Evolutionary conservation across 1,140 invertebrate genomes (phyloP), one percentile per base, ranked within the genome.

Genomic region (Tetramorium alpestre): DNA sequence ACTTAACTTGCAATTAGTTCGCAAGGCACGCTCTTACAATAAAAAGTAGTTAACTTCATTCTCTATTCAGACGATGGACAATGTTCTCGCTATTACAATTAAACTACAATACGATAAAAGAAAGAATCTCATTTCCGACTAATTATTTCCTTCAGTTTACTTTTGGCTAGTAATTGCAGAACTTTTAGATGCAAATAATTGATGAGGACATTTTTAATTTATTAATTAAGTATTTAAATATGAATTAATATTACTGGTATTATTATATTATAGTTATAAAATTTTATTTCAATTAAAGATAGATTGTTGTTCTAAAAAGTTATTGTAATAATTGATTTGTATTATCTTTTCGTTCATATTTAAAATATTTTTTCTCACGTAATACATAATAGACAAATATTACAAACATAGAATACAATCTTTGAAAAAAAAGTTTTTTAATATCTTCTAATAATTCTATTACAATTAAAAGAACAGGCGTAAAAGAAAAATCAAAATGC

Each of bases 21-120:
- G 16, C 64, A 22, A 70, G 47, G 16, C 64, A 70, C 49, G 64
- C 3, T 47, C 28, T 80, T 80, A 3, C 28, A 81, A 81, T 60
- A 81, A 81, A 80, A 69, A 81, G 47, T 70, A 33, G 3, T 70
- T 70, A 81, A 81, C 33, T 81, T 81, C 77, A 81, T 81, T 81
- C 33, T 28, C 64, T 60, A 81, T 81, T 70, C 64, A 70, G 25
- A 70, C 13, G 22, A 81, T 81, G 77, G 64, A 25, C 62, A 80
- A 54, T 70, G 33, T 13, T 80, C 33, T 69, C 62, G n/a, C n/a
- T 80, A 33, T 54, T 49, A 65, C 58, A 67, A 80, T 80, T 67
- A 67, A 18, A 80, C n/a, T 69, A 41, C 77, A 47, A 41, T 65
- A 47, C 47, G 11, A 47, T 49, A 80, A 69, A 25, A 51, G 62